Percentiles rank a stretch among this genome's conserved stretches.
phyloP scores from a whole-genome alignment of 2,113 vertebrate genomes.

The Rutilus rutilus region DNA sequence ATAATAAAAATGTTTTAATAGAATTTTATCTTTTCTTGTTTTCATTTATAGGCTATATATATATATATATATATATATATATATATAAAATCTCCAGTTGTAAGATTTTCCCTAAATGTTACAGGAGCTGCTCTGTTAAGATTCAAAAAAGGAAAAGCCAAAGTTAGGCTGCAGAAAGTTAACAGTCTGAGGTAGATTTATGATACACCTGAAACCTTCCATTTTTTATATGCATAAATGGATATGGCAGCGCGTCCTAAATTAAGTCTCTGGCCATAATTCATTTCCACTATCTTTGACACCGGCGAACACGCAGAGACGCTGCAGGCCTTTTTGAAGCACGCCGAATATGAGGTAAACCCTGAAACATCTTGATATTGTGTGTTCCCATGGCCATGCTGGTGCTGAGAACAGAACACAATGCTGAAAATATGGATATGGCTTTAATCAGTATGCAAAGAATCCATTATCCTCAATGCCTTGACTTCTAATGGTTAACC shows the following conservation, averaged over 20 bases:
- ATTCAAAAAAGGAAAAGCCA: constrained; percentile 37
- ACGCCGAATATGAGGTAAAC: background rate
- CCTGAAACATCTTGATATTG: background rate
- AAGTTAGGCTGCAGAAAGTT: constrained; percentile 37
- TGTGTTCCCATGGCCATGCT: background rate
- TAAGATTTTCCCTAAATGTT: background rate
- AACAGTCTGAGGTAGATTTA: constrained; percentile 38
- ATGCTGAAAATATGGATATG: constrained; percentile 51
- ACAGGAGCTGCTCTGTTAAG: background rate
- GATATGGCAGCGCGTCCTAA: constrained; percentile 49
- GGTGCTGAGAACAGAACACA: constrained; percentile 61
- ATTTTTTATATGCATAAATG: constrained; percentile 50
- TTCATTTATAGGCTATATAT: no score
- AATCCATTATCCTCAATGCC: constrained; percentile 37
- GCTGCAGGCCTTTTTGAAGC: constrained; percentile 14
- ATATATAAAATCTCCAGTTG: background rate
- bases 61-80: no score
- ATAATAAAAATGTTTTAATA: no score
- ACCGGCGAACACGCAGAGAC: background rate
- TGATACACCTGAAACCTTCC: constrained; percentile 42
- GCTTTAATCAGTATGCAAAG: constrained; percentile 55
- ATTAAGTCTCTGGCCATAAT: constrained; percentile 50
- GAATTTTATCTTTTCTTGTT: no score
- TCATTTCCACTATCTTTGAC: constrained; percentile 39
- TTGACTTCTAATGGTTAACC: constrained; percentile 51